Conservation (phyloP, 2,797 vertebrate genomes). For the Hyperoplus lanceolatus region DNA sequence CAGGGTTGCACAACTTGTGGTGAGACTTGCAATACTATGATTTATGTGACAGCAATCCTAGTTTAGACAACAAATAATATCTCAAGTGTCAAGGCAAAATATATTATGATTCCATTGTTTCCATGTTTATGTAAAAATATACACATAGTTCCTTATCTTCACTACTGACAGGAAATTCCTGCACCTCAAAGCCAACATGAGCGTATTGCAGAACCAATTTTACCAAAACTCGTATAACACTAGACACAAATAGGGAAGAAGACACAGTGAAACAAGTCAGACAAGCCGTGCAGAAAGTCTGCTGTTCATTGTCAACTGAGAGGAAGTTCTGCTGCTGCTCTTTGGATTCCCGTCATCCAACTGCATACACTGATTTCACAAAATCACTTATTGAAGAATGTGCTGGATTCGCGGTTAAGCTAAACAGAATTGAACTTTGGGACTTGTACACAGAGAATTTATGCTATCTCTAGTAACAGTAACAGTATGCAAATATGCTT, state of each 20-base stretch:
- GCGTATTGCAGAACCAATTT: background rate
- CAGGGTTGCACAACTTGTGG: background rate
- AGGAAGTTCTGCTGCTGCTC: slow-evolving; percentile 1
- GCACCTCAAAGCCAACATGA: background rate
- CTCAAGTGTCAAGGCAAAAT: background rate
- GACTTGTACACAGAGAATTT: background rate
- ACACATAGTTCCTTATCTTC: background rate
- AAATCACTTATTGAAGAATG: background rate
- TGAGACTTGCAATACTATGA: background rate
- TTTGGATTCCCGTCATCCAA: background rate
- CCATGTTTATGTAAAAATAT: background rate
- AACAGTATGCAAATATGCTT: slow-evolving; percentile 1
- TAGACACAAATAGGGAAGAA: background rate
- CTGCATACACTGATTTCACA: background rate
- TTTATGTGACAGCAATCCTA: background rate
- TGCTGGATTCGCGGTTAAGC: background rate
- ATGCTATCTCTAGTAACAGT: background rate
- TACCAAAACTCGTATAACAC: background rate
- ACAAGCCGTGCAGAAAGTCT: too few relatives aligned
- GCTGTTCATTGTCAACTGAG: background rate
- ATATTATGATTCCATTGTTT: background rate
- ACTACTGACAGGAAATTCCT: background rate
- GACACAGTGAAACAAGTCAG: background rate
- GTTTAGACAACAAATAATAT: background rate
- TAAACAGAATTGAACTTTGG: background rate